phyloP scores from a whole-genome alignment of 1,140 invertebrate species.

The Lysiphlebus fabarum region DNA sequence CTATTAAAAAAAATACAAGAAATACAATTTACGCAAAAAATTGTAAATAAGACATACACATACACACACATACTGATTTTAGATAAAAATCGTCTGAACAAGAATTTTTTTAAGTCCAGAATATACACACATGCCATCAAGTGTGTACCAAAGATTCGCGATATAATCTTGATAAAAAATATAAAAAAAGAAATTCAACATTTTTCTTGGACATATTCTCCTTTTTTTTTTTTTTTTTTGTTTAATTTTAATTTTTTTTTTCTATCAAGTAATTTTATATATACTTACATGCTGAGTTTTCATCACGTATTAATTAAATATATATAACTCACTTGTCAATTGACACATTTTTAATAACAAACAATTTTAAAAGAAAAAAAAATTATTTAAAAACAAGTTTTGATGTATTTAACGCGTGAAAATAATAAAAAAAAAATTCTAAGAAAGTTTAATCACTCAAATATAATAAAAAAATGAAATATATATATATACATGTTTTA shows the following conservation, averaged over 20 bases:
- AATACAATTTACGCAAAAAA: background rate
- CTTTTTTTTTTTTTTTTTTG: background rate
- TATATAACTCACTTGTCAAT: constrained; percentile 6
- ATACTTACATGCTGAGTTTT: constrained; percentile 11
- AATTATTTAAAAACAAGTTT: no score
- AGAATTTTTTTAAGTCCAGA: background rate
- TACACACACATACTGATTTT: constrained; percentile 19
- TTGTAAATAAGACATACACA: no score
- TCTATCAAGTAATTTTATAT: background rate
- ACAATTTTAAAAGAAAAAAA: no score
- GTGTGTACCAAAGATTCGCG: constrained; percentile 22
- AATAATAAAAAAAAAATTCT: no score
- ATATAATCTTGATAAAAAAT: constrained; percentile 20
- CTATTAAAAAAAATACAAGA: constrained; percentile 23
- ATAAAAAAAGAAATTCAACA: constrained; percentile 14
- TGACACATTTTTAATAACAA: no score
- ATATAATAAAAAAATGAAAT: no score
- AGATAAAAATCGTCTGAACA: constrained; percentile 19
- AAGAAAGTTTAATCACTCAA: no score
- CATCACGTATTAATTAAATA: constrained; percentile 9
- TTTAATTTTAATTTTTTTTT: constrained; percentile 11
- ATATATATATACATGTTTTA: no score
- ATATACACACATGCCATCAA: constrained; percentile 18
- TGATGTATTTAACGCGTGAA: no score
- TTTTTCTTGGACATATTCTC: constrained; percentile 16